These are phyloP conservation scores for Magallana gigas DNA, from an alignment of 1,140 invertebrate species.

Conservation along the genomic window DNA sequence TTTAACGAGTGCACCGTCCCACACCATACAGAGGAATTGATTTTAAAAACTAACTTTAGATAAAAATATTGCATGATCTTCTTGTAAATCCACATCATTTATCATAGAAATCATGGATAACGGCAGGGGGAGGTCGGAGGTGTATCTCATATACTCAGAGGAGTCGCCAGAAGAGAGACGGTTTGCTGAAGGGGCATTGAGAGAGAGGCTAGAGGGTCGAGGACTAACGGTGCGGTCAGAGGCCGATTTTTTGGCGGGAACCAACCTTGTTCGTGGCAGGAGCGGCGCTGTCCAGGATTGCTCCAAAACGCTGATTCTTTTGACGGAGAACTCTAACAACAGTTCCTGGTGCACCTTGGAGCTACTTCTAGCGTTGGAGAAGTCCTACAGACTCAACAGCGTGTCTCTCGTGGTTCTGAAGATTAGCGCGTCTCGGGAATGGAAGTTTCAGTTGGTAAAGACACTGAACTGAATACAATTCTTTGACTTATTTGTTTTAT, in stretches of 20 bases:
- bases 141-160: neutral
- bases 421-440: neutral
- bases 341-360: constrained; percentile 52
- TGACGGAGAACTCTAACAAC: constrained; percentile 17
- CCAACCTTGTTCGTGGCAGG: neutral
- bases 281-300: neutral
- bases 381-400: constrained; percentile 32
- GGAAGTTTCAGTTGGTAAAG: neutral
- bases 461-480: no score
- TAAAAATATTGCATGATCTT: no score
- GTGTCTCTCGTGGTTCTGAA: neutral
- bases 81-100: no score
- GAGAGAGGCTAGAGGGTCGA: neutral
- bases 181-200: neutral
- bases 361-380: constrained; percentile 42
- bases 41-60: no score
- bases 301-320: constrained; percentile 17
- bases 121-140: neutral
- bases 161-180: neutral
- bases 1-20: no score
- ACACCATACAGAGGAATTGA: no score
- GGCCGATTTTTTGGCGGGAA: constrained; percentile 14
- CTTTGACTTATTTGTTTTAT: no score
- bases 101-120: neutral
- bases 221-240: constrained; percentile 3